Evolutionary conservation across 2,113 vertebrate genomes (phyloP).

Genomic region (Anoplopoma fimbria): DNA sequence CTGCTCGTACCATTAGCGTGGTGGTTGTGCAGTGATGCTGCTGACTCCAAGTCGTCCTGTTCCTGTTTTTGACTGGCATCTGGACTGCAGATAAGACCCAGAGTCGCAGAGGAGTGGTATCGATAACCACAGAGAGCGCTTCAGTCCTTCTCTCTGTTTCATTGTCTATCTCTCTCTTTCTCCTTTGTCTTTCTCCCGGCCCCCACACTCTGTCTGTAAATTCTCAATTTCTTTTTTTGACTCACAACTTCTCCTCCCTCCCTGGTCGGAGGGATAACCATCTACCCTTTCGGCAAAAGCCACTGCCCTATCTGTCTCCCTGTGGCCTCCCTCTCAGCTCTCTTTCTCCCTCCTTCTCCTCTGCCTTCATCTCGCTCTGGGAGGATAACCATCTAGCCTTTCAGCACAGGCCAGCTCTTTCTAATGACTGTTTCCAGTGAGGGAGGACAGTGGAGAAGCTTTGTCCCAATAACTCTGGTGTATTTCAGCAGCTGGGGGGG

Average conservation of each 20-base stretch:
- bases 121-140: slow-evolving; percentile 36
- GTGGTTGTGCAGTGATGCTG: slow-evolving; percentile 22
- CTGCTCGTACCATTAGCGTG: not conserved
- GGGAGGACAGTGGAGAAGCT: slow-evolving; percentile 65
- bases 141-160: not conserved
- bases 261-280: slow-evolving; percentile 54
- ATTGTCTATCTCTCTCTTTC: slow-evolving; percentile 1
- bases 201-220: slow-evolving; percentile 19
- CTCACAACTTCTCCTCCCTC: slow-evolving; percentile 18
- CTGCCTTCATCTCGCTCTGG: slow-evolving; percentile 56
- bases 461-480: slow-evolving; percentile 48
- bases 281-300: slow-evolving; percentile 68
- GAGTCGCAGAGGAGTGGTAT: slow-evolving; percentile 5
- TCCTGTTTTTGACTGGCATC: slow-evolving; percentile 11
- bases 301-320: slow-evolving; percentile 59
- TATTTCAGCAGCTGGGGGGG: slow-evolving; percentile 29
- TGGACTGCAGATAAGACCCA: slow-evolving; percentile 21
- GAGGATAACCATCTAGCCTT: slow-evolving; percentile 77
- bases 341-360: slow-evolving; percentile 40
- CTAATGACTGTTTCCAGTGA: slow-evolving; percentile 74
- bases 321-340: slow-evolving; percentile 42
- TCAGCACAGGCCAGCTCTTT: slow-evolving; percentile 70
- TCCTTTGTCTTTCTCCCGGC: not conserved
- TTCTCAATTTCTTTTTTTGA: slow-evolving; percentile 30
- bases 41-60: slow-evolving; percentile 11